Base-by-base conservation (phyloP, 2,888 invertebrate species). In the Aspidapion aeneum region DNA sequence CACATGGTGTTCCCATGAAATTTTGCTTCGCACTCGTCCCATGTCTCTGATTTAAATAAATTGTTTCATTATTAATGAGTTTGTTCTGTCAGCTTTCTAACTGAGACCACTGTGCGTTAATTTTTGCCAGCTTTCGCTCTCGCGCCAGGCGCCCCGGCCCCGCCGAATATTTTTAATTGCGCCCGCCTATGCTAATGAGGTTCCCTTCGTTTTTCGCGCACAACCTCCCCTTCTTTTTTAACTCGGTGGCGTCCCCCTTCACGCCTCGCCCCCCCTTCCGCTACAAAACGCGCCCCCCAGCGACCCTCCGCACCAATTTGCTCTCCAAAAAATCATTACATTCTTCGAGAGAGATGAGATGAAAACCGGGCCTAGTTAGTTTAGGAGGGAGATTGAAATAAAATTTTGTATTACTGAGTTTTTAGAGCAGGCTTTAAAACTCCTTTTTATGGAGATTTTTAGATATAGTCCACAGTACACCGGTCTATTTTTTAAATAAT, bases 291-390 rank as follows among this genome's bases (percentile, higher is more conserved):
- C 55, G 21, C 18, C 16, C 3, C 20, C 57, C 57, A 20, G 2
- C 70, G 69, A 70, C 71, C 2, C 49, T 58, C 67, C 71, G 67
- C 76, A n/a, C n/a, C 75, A 87, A 57, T 64, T 55, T 57, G 60
- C 58, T 57, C 88, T 88, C 89, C 89, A 89, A 90, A 90, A 90
- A 90, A 90, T 90, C 89, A 90, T 90, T 90, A 90, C 89, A 88
- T 88, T 83, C 83, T 84, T 84, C 83, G 86, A 86, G 87, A 82
- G 80, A 35, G 35, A 35, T 35, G 35, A 35, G 35, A 35, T 35
- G 35, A 35, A n/a, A 35, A 35, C 35, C 35, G 35, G 35, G 35
- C 35, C 35, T 35, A 35, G 35, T 35, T 35, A 35, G n/a, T n/a
- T n/a, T n/a, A n/a, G n/a, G n/a, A n/a, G n/a, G 35, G 35, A 12